Base-by-base conservation (phyloP, 1,140 invertebrate genomes). In the Meloidogyne exigua region DNA sequence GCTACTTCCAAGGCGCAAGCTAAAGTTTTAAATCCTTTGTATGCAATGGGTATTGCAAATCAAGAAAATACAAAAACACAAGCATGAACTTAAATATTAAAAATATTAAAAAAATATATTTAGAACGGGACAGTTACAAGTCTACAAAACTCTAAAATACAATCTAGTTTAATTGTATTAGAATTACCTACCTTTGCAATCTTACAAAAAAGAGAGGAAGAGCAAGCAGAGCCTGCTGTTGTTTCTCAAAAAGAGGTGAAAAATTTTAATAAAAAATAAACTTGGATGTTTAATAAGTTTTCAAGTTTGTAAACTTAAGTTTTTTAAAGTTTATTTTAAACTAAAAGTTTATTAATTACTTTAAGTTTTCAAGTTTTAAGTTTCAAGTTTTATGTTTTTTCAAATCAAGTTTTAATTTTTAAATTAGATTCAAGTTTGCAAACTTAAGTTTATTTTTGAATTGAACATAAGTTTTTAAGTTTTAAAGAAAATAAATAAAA, bases 11-110 rank as follows among this genome's bases (percentile, higher is more conserved):
- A 73, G 28, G 57, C 62, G 25, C 64, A 65, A 23, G 49, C 72
- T 25, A 62, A 23, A 15, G 23, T 73, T 32, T 65, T 73, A n/a
- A 73, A 73, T 21, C 72, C 72, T 23, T 32, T 73, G 57, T 73
- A 62, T 65, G 21, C 72, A 0, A 32, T 57, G 15, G 72, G 72
- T 36, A 73, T 73, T 15, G 72, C 57, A 7, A 42, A 73, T 18
- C 23, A 57, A 5, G 15, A 28, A n/a, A 36, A 73, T 25, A 73
- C 72, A 10, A 28, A 57, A 13, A 73, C 72, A 23, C 72, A 73
- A 13, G 72, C 28, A 26, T 26, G 49, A 11, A 71, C 13, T 3
- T n/a, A 7, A 57, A 57, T 57, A n/a, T 57, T n/a, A n/a, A n/a
- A 57, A 57, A 57, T n/a, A n/a, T n/a, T n/a, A n/a, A 57, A 57